phyloP scores from a whole-genome alignment of 2,113 vertebrate genomes.

The Apodemus speciosus region DNA sequence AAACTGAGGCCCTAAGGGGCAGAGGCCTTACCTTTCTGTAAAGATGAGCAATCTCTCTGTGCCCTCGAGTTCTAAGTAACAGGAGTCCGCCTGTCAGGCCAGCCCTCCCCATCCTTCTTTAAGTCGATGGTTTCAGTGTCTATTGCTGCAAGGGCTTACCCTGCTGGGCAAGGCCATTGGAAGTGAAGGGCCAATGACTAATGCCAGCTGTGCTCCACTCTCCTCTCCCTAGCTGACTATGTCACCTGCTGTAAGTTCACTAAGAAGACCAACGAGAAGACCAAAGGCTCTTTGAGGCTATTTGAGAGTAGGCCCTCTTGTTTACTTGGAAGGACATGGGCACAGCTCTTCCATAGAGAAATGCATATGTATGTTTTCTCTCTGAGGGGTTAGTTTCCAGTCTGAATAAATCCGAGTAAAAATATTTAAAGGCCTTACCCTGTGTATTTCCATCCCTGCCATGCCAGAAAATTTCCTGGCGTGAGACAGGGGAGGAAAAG shows the following conservation, averaged over 20 bases:
- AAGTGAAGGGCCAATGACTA: constrained; percentile 32
- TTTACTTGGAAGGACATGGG: constrained; percentile 14
- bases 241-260: constrained; percentile 8
- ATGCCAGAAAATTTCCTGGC: not conserved
- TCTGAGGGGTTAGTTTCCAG: constrained; percentile 17
- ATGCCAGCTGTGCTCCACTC: not conserved
- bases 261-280: not conserved
- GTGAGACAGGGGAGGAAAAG: not conserved
- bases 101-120: constrained; percentile 33
- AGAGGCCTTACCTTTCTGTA: not conserved
- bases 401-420: constrained; percentile 53
- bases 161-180: not conserved
- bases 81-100: not conserved
- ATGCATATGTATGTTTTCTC: not conserved
- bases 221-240: not conserved
- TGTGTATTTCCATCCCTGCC: not conserved
- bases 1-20: not conserved
- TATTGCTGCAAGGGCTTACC: not conserved
- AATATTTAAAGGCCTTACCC: not conserved
- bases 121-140: not conserved
- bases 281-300: not conserved
- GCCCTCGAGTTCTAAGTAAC: constrained; percentile 49
- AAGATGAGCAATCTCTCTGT: not conserved
- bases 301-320: not conserved
- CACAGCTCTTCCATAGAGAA: not conserved